phyloP scores from a whole-genome alignment of 2,113 vertebrate species.

The Microcebus jonahi region DNA sequence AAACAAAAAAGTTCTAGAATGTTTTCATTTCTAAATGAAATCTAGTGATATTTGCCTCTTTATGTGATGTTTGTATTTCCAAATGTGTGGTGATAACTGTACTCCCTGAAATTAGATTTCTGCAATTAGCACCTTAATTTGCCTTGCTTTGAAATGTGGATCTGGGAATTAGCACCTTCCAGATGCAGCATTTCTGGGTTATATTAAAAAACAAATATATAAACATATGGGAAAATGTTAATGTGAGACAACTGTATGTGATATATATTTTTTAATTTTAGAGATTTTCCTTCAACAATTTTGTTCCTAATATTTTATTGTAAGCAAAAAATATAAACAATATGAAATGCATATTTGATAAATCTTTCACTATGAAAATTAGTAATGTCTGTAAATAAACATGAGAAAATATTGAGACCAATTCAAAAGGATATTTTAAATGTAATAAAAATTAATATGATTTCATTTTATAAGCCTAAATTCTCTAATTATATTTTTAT shows the following conservation, averaged over 20 bases:
- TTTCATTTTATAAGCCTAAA: constrained; percentile 9
- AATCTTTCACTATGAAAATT: neutral
- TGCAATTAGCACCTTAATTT: constrained; percentile 82
- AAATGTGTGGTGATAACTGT: constrained; percentile 62
- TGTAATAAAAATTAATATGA: neutral
- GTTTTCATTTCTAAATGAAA: constrained; percentile 33
- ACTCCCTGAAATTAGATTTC: constrained; percentile 83
- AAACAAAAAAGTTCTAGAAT: neutral
- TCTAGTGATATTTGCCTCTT: constrained; percentile 39
- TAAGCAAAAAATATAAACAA: constrained; percentile 10
- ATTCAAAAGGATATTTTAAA: neutral
- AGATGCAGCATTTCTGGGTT: constrained; percentile 81
- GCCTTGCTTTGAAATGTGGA: constrained; percentile 80
- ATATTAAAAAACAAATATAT: constrained; percentile 70
- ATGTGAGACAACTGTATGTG: constrained; percentile 4
- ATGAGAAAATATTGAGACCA: neutral
- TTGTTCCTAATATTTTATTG: neutral
- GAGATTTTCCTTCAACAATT: neutral
- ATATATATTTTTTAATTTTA: neutral
- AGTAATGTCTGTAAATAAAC: neutral
- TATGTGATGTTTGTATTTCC: constrained; percentile 61
- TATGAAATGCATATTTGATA: neutral
- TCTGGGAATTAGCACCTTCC: constrained; percentile 80
- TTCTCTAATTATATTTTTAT: neutral
- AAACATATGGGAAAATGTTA: constrained; percentile 66